Percentiles rank a stretch among this genome's conserved stretches.
phyloP scores from a whole-genome alignment of 2,797 vertebrate species.

The Danio albolineatus region DNA sequence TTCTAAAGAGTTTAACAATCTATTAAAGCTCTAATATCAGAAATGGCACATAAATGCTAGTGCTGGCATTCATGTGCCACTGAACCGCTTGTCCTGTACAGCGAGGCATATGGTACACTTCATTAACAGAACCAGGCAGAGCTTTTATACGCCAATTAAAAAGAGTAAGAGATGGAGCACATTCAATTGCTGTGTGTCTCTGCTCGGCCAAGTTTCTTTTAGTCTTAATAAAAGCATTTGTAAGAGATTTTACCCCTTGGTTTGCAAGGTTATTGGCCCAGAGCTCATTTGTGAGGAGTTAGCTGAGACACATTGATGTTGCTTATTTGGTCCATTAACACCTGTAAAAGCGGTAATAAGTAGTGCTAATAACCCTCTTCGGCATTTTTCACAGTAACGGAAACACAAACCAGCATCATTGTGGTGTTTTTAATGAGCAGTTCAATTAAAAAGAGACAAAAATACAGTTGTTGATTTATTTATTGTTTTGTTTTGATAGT shows the following conservation, averaged over 20 bases:
- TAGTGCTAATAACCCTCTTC: neutral
- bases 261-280: slow-evolving; percentile 47
- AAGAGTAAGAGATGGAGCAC: slow-evolving; percentile 53
- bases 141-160: slow-evolving; percentile 71
- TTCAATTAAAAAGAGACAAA: neutral
- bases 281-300: slow-evolving; percentile 35
- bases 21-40: slow-evolving; percentile 70
- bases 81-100: slow-evolving; percentile 60
- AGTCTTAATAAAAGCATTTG: slow-evolving; percentile 33
- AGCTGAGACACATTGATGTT: slow-evolving; percentile 5
- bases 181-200: slow-evolving; percentile 31
- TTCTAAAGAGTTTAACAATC: slow-evolving; percentile 66
- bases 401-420: neutral
- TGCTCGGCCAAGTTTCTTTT: slow-evolving; percentile 45
- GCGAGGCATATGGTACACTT: slow-evolving; percentile 63
- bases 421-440: neutral
- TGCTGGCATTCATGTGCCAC: slow-evolving; percentile 55
- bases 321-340: slow-evolving; percentile 29
- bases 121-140: slow-evolving; percentile 59
- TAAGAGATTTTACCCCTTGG: slow-evolving; percentile 31
- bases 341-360: slow-evolving; percentile 38
- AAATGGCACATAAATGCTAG: slow-evolving; percentile 65
- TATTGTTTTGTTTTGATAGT: neutral
- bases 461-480: neutral
- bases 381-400: neutral